Conservation (phyloP, 1,140 invertebrate genomes). For the Drosophila virilis region DNA sequence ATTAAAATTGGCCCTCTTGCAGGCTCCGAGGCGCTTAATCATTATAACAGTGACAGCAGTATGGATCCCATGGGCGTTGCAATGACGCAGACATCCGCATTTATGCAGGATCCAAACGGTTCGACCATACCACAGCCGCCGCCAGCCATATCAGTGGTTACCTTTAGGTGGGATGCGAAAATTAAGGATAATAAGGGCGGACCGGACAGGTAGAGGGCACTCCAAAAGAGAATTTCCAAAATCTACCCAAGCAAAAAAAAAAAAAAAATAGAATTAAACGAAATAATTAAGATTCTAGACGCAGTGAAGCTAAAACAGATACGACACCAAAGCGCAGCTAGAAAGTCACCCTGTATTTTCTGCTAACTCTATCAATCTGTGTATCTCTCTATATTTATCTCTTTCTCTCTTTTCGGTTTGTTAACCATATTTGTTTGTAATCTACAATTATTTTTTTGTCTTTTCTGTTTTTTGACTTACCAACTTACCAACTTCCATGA, state of each 20-base stretch:
- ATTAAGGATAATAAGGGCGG: slow-evolving; percentile 86
- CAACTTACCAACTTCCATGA: slow-evolving; percentile 10
- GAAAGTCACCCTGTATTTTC: slow-evolving; percentile 45
- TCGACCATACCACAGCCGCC: slow-evolving; percentile 85
- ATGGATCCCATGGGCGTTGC: slow-evolving; percentile 75
- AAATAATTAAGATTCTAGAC: slow-evolving; percentile 31
- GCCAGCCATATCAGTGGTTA: slow-evolving; percentile 92
- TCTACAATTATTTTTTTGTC: slow-evolving; percentile 19
- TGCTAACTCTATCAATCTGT: slow-evolving; percentile 41
- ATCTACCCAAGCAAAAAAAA: slow-evolving; percentile 1
- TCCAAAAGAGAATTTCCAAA: slow-evolving; percentile 49
- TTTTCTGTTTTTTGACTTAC: slow-evolving; percentile 28
- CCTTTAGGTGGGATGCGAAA: slow-evolving; percentile 91
- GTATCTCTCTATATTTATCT: slow-evolving; percentile 25
- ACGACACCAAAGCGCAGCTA: slow-evolving; percentile 39
- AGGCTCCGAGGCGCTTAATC: slow-evolving; percentile 53
- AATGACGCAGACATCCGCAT: slow-evolving; percentile 72
- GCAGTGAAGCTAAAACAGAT: slow-evolving; percentile 49
- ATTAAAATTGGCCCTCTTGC: background rate
- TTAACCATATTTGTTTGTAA: slow-evolving; percentile 42
- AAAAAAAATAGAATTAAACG: slow-evolving; percentile 6
- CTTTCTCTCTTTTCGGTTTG: slow-evolving; percentile 18
- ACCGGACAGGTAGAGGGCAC: slow-evolving; percentile 88
- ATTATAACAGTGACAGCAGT: slow-evolving; percentile 47
- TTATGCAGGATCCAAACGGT: slow-evolving; percentile 85